Evolutionary conservation across 2,888 invertebrate genomes (phyloP).

Genomic region (Archips xylosteana): DNA sequence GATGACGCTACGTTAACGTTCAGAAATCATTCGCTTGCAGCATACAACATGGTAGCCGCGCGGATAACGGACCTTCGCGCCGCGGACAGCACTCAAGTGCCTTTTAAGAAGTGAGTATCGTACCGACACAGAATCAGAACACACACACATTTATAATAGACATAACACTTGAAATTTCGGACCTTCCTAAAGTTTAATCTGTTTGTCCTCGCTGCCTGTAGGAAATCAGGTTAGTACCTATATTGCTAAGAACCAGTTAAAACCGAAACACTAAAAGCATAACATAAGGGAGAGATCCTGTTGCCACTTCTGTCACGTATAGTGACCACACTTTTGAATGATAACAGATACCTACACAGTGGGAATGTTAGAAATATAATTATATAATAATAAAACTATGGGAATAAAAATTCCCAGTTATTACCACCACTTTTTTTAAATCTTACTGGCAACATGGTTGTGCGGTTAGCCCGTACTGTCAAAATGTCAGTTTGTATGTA

Average conservation of each 20-base stretch:
- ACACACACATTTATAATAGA: background rate
- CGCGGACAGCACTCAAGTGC: conserved; percentile 98
- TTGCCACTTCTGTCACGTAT: background rate
- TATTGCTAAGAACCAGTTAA: background rate
- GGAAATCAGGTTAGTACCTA: conserved; percentile 78
- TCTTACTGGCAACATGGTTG: background rate
- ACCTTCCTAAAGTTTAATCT: background rate
- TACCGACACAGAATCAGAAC: too few relatives aligned
- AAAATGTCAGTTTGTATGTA: too few relatives aligned
- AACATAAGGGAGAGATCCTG: too few relatives aligned
- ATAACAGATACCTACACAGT: background rate
- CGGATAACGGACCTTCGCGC: conserved; percentile 97
- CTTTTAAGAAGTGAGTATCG: conserved; percentile 97
- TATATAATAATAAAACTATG: too few relatives aligned
- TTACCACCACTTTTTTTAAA: too few relatives aligned
- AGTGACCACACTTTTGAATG: too few relatives aligned
- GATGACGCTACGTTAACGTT: conserved; percentile 79
- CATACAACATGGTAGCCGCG: conserved; percentile 99
- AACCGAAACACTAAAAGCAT: background rate
- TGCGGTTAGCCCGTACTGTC: too few relatives aligned
- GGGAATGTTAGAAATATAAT: background rate
- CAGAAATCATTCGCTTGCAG: conserved; percentile 93
- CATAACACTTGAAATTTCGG: background rate
- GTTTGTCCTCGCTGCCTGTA: conserved; percentile 58
- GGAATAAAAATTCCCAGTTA: too few relatives aligned